Evolutionary conservation across 2,888 invertebrate species (phyloP), one percentile per base, ranked within the genome.

Genomic region (Merodon equestris): DNA sequence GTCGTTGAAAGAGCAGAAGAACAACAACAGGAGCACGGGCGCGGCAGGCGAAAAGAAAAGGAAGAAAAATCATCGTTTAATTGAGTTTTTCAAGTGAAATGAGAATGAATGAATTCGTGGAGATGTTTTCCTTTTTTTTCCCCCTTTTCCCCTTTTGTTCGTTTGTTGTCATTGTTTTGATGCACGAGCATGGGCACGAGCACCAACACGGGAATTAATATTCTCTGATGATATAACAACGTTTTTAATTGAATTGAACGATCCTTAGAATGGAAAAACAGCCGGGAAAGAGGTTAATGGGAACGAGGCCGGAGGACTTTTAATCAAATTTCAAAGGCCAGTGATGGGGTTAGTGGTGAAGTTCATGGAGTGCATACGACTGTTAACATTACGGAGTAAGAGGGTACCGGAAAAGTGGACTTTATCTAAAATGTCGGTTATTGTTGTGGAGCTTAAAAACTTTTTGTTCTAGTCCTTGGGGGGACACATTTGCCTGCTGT

Each of bases 81-180:
- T 77, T 77, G 67, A 73, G 51, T 48, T 77, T 61, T 71, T 75
- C 70, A 56, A 67, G 44, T 73, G 57, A 61, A 73, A 63, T 67
- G 67, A 53, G 56, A 76, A 67, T 77, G 42, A 73, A 67, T 73
- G 27, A 27, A 27, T 27, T 27, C 27, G 27, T 27, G 27, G 27
- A 27, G 27, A 27, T 27, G 27, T 66, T 67, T 18, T 38, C 42
- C 12, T 51, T 15, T 51, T 27, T 27, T 27, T 7, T 27, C 7
- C 27, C 27, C 27, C 7, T 27, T 27, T 27, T 7, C 2, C 27
- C 7, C 7, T 27, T 27, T 27, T 7, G 27, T 27, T 27, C 7
- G 7, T 27, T 27, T 27, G 15, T 47, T 48, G 13, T 50, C 54
- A 18, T 58, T 42, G 38, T 48, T 50, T 56, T 17, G 56, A 68